These are phyloP conservation scores for Sinonovacula constricta DNA, from an alignment of 1,140 invertebrate genomes.

Conservation along the genomic window DNA sequence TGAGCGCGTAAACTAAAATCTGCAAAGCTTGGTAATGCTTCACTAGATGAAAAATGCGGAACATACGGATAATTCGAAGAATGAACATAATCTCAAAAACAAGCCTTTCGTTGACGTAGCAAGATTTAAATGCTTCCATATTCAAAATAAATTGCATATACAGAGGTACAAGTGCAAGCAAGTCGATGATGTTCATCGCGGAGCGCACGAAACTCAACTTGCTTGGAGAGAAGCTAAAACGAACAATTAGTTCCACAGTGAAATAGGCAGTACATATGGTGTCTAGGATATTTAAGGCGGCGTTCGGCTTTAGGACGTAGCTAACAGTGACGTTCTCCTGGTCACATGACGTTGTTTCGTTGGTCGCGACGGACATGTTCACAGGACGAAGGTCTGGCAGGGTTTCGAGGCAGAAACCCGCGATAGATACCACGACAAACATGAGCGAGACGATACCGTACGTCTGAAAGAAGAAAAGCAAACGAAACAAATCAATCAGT, in stretches of 20 bases:
- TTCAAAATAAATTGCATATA: conserved; percentile 72
- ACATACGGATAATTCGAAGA: conserved; percentile 74
- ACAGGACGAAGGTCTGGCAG: conserved; percentile 88
- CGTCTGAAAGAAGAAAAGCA: conserved; percentile 79
- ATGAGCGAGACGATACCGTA: conserved; percentile 92
- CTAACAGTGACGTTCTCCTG: conserved; percentile 16
- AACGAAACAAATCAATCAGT: no score
- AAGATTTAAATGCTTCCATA: conserved; percentile 59
- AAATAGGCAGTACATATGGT: conserved; percentile 79
- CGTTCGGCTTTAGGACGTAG: conserved; percentile 60
- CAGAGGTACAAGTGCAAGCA: conserved; percentile 79
- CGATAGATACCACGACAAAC: conserved; percentile 93
- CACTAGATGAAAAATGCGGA: conserved; percentile 74
- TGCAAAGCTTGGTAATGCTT: conserved; percentile 73
- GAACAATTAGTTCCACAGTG: conserved; percentile 77
- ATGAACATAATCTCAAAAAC: conserved; percentile 73
- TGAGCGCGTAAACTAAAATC: conserved; percentile 73
- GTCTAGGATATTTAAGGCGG: conserved; percentile 64
- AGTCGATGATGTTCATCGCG: no score
- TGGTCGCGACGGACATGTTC: conserved; percentile 65
- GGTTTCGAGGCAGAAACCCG: conserved; percentile 96
- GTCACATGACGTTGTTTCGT: conserved; percentile 16
- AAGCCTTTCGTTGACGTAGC: conserved; percentile 67
- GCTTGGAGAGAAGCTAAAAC: conserved; percentile 78
- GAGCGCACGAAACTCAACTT: conserved; percentile 77